Evolutionary conservation across 2,797 vertebrate genomes (phyloP).

Genomic region (Hafferia zeledoni): DNA sequence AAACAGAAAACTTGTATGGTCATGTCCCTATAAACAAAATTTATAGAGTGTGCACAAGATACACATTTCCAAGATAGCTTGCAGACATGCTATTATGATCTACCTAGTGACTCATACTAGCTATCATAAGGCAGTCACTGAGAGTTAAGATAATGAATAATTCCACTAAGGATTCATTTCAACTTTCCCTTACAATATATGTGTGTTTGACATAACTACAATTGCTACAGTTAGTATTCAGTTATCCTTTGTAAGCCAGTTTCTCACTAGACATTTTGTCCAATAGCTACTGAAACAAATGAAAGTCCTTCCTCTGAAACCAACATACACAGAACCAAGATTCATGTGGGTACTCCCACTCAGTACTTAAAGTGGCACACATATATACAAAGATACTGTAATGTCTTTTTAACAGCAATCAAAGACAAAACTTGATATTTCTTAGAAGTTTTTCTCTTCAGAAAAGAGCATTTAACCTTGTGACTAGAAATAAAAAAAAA

Average conservation of each 20-base stretch:
- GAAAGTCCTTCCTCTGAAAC: background rate
- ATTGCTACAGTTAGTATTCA: background rate
- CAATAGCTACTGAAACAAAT: background rate
- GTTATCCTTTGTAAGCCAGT: background rate
- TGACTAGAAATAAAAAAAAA: background rate
- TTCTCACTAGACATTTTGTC: background rate
- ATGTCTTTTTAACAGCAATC: background rate
- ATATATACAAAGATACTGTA: background rate
- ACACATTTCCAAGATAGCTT: background rate
- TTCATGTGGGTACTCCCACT: background rate
- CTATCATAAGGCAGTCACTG: background rate
- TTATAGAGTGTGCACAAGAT: background rate
- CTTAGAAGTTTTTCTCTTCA: background rate
- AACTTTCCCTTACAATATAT: background rate
- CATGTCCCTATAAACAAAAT: background rate
- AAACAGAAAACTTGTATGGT: background rate
- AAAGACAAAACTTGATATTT: background rate
- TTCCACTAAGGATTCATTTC: background rate
- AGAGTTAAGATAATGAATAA: background rate
- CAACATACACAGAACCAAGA: accelerated
- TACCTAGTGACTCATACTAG: background rate
- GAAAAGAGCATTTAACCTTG: background rate
- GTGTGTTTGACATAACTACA: background rate
- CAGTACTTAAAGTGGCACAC: background rate
- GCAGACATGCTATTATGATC: background rate